A percentile compares a stretch with the other conserved stretches of the same genome.
Evolutionary conservation across 2,113 vertebrate genomes (phyloP).

Genomic region (Diadophis punctatus): DNA sequence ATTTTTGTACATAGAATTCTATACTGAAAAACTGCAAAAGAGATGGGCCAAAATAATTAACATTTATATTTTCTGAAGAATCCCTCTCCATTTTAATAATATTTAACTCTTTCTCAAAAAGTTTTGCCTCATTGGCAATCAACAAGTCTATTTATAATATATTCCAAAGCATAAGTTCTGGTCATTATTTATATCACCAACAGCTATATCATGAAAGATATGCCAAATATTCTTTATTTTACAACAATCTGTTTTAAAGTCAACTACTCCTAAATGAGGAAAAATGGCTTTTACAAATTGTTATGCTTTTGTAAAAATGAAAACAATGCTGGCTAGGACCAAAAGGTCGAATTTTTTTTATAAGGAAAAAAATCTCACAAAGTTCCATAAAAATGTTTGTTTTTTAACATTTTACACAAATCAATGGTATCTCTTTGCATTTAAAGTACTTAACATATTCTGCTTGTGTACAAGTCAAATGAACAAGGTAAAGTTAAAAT

Average conservation of each 20-base stretch:
- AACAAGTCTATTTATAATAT: neutral
- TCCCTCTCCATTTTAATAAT: neutral
- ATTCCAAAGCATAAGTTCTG: slow-evolving; percentile 4
- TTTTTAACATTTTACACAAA: slow-evolving; percentile 12
- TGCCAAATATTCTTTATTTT: neutral
- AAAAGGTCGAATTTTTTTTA: neutral
- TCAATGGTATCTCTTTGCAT: neutral
- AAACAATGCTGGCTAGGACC: neutral
- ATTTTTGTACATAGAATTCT: neutral
- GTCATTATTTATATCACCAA: neutral
- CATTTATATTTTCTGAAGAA: fast-evolving
- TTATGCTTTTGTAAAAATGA: neutral
- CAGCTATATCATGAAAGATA: neutral
- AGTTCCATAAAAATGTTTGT: neutral
- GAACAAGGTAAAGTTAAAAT: slow-evolving; percentile 55
- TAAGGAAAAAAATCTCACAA: neutral
- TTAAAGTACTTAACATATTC: neutral
- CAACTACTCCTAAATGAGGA: neutral
- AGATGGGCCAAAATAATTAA: neutral
- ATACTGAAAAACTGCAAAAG: slow-evolving; percentile 16
- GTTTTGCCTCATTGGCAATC: neutral
- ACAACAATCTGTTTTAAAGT: neutral
- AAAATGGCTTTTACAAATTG: neutral
- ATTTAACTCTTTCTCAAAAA: slow-evolving; percentile 16
- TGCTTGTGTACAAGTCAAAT: slow-evolving; percentile 40